Conservation (phyloP, 1,140 invertebrate genomes). For the Myzus persicae region DNA sequence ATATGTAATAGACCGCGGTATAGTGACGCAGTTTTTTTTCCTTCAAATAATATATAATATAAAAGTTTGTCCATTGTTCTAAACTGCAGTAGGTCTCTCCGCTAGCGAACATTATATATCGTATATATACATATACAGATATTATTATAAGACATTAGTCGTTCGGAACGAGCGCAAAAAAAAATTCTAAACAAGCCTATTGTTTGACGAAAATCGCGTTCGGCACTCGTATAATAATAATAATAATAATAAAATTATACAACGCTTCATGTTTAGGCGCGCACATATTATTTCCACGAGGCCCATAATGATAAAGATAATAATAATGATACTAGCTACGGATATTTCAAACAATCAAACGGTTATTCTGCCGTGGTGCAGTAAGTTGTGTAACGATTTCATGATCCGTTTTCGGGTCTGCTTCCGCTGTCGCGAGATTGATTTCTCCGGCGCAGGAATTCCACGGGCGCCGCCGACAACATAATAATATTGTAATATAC, state of each 20-base stretch:
- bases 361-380: not conserved
- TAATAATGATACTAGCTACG: not conserved
- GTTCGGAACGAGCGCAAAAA: not conserved
- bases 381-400: constrained; percentile 10
- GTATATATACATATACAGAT: not conserved
- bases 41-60: not conserved
- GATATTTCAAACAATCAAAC: not conserved
- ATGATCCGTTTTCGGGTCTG: not conserved
- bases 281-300: not conserved
- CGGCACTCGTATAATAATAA: not conserved
- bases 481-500: not conserved
- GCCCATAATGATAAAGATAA: not conserved
- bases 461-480: not conserved
- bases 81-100: not conserved
- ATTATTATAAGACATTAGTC: not conserved
- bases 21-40: not conserved
- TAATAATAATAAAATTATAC: not conserved
- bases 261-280: not conserved
- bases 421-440: constrained; percentile 1
- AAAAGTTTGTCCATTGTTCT: constrained; percentile 38
- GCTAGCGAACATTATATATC: not conserved
- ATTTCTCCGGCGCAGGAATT: constrained; percentile 35
- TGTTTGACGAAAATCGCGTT: constrained; percentile 27
- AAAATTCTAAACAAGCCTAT: constrained; percentile 36
- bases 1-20: not conserved